phyloP scores from a whole-genome alignment of 2,888 invertebrate genomes.

The Miltochrista miniata region DNA sequence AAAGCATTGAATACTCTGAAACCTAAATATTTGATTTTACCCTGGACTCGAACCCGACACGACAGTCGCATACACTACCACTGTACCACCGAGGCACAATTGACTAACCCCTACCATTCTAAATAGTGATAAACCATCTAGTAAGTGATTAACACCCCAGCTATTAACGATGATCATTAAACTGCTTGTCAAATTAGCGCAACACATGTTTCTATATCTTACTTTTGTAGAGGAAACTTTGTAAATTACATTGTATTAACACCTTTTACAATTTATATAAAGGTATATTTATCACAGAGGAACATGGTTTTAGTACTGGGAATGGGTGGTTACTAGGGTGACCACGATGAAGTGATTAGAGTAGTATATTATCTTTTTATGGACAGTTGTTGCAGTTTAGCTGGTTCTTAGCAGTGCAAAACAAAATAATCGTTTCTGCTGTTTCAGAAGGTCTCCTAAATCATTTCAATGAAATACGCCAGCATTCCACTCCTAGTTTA shows the following conservation, averaged over 20 bases:
- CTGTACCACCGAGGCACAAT: not conserved
- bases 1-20: no score
- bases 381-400: no score
- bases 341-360: not conserved
- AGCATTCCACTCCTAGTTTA: no score
- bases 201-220: conserved; percentile 13
- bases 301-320: conserved; percentile 39
- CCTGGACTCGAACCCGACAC: no score
- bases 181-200: conserved; percentile 24
- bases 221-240: conserved; percentile 12
- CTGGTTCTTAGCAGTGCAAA: no score
- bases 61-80: no score
- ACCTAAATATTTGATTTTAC: no score
- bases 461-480: no score
- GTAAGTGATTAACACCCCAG: conserved; percentile 35
- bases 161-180: conserved; percentile 23
- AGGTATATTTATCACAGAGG: conserved; percentile 12
- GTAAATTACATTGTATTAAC: conserved; percentile 31
- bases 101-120: not conserved
- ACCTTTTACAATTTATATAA: conserved; percentile 14
- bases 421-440: no score
- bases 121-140: conserved; percentile 3
- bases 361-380: not conserved
- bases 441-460: no score
- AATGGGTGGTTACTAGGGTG: conserved; percentile 15